Evolutionary conservation across 2,113 vertebrate species (phyloP), one percentile per base, ranked within the genome.

Genomic region (human (Homo sapiens)): DNA sequence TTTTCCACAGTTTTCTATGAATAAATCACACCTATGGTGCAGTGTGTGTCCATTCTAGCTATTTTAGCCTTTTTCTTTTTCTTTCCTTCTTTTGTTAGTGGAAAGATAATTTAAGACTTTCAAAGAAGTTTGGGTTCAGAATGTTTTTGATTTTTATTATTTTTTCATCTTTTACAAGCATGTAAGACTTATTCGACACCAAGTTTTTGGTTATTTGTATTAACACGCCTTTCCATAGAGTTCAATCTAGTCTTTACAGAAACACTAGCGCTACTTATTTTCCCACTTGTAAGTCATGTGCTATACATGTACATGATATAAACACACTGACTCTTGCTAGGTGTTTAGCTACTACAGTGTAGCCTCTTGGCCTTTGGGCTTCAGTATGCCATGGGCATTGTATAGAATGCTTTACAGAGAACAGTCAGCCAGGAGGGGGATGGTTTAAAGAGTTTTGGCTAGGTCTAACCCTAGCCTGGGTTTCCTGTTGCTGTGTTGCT

Each of bases 141-240:
- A 75, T 89, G 23, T 32, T 86, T 88, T 66, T 94, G 64, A 55
- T 12, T 78, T 92, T 82, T 83, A 92, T 45, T 72, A 57, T 95
- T n/a, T 72, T 79, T 18, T 25, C 20, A 43, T 52, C 17, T 79
- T 57, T 87, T 79, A 45, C 3, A 90, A 59, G 38, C 91, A 43
- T 43, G 43, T 43, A 43, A 43, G 43, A 43, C 17, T 73, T 32
- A 61, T 78, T 87, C 72, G 12, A 66, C 55, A 48, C 59, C 16
- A 87, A 66, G 8, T 43, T 90, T 72, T 93, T 76, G 59, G 45
- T 43, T 59, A 32, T 61, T 57, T 81, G 11, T 87, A 64, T 35
- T 22, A 78, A 48, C 20, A 59, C 22, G 22, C 66, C 55, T 83
- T 70, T 14, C 35, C 20, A 73, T 66, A 91, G 38, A 66, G 16